Evolutionary conservation across 2,797 vertebrate species (phyloP), one percentile per base, ranked within the genome.

Genomic region (Enteromius paludinosus): DNA sequence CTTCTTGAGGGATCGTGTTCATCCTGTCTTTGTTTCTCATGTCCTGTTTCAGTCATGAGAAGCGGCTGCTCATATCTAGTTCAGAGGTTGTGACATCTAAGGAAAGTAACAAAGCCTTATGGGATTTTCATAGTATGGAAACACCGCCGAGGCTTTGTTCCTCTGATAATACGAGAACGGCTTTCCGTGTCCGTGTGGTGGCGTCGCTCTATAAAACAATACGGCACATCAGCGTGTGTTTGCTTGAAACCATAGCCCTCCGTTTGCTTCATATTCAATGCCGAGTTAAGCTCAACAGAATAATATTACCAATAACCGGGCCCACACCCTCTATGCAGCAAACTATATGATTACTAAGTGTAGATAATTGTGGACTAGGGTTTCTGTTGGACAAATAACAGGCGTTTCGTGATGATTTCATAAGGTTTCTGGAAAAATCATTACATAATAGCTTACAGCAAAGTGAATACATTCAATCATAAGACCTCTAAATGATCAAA

Each of bases 191-290:
- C 41, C 1, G 2, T 61, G 38, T 12, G 62, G n/a, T 45, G 38
- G 35, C 6, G 9, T 35, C 15, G 4, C 20, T 18, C 75, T 65
- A 38, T 64, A 38, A 20, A 8, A 78, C 43, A 52, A 43, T 54
- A 30, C 3, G 49, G 43, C 10, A 69, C 25, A 30, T 43, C 49
- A 70, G 18, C 1, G 14, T 43, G 6, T 30, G 65, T 43, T 56
- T 28, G 23, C 6, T 43, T 30, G 78, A 70, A 79, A 79, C 78
- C 2, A 1, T 69, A 79, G 35, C 35, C 49, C 1, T n/a, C 5
- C 7, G 35, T 79, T 30, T 69, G 64, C 47, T 9, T 43, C 33
- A 56, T 41, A 43, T 30, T 79, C 45, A 69, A 69, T 69, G 33
- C 0, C 0, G 0, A 18, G 56, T 20, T 62, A 3, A 78, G 43